Conservation (phyloP, 2,797 vertebrate species). For the Liasis olivaceus region DNA sequence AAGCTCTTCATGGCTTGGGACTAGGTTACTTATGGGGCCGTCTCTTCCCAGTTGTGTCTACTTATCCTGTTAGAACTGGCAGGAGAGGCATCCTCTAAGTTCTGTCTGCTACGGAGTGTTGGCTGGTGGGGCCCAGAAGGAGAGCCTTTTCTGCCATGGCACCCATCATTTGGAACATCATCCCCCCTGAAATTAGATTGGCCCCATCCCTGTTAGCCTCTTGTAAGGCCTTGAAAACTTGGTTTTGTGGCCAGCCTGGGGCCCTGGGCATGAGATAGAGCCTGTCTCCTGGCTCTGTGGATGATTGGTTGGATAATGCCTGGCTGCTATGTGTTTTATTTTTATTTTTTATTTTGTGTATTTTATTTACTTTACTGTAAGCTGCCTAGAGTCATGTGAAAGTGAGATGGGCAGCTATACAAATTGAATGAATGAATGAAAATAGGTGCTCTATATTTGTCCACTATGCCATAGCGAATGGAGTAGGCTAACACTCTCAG, state of each 20-base stretch:
- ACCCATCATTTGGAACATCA: background rate
- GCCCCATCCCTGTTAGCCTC: background rate
- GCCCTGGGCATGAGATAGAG: background rate
- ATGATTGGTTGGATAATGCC: background rate
- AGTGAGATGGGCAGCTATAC: background rate
- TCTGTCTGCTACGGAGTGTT: too few relatives aligned
- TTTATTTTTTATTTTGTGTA: background rate
- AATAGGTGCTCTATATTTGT: background rate
- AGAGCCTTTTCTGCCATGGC: too few relatives aligned
- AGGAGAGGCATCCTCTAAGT: too few relatives aligned
- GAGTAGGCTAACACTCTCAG: background rate
- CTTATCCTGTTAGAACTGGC: too few relatives aligned
- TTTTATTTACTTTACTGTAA: background rate
- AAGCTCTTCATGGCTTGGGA: too few relatives aligned
- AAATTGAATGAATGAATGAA: background rate
- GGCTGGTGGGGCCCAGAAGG: too few relatives aligned
- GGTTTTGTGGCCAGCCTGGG: background rate
- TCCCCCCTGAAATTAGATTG: background rate
- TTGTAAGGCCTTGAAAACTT: background rate
- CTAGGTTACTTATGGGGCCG: too few relatives aligned
- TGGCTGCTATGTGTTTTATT: background rate
- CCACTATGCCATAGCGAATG: background rate
- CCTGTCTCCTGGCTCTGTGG: background rate
- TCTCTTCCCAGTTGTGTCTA: too few relatives aligned
- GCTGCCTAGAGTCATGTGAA: background rate